Percentiles rank a stretch among this genome's conserved stretches.
Evolutionary conservation across 2,888 invertebrate genomes (phyloP).

Genomic region (Resseliella maxima): DNA sequence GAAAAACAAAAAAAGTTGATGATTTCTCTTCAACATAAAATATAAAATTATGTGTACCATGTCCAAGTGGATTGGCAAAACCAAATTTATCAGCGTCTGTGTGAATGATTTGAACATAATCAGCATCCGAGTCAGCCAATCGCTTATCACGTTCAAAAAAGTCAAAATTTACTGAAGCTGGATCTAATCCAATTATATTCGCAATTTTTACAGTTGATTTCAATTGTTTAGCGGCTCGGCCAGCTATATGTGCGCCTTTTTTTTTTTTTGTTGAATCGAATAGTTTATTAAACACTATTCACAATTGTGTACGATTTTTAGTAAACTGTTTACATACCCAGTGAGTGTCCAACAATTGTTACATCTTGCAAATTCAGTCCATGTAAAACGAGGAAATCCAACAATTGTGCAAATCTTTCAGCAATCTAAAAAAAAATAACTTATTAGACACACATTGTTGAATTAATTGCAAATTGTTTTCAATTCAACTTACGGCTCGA

Average conservation of each 20-base stretch:
- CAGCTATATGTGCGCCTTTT: slow-evolving; percentile 35
- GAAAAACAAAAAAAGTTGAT: no score
- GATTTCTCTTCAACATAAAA: background rate
- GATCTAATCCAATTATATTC: background rate
- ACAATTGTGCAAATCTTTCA: background rate
- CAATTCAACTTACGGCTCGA: background rate
- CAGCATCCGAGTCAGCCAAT: background rate
- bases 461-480: no score
- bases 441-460: no score
- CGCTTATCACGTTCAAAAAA: background rate
- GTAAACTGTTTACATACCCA: background rate
- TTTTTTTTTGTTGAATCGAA: background rate
- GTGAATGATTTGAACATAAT: slow-evolving; percentile 54
- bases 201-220: slow-evolving; percentile 30
- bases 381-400: background rate
- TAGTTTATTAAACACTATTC: background rate
- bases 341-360: background rate
- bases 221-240: slow-evolving; percentile 23
- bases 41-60: slow-evolving; percentile 59
- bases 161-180: background rate
- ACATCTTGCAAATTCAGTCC: slow-evolving; percentile 48
- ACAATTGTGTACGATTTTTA: background rate
- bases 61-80: slow-evolving; percentile 59
- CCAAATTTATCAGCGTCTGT: slow-evolving; percentile 60
- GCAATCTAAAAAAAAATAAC: background rate